These are phyloP conservation scores for Plebejus argus DNA, from an alignment of 2,888 invertebrate genomes.

Conservation along the genomic window DNA sequence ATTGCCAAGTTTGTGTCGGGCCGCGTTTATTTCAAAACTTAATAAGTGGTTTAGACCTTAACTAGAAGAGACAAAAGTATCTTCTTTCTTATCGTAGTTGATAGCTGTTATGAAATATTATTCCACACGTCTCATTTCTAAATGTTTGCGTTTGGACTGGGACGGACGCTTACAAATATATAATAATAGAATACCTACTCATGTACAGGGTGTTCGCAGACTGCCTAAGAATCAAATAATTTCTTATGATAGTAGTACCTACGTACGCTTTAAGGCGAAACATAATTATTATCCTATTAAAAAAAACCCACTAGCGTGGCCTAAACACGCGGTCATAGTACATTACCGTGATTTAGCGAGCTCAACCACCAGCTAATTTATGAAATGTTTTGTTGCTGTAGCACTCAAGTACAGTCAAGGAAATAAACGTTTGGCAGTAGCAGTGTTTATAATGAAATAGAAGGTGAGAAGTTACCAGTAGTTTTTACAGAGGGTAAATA, in stretches of 20 bases:
- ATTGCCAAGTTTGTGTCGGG: neutral
- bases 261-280: too few species aligned
- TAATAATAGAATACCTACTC: too few species aligned
- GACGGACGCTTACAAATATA: too few species aligned
- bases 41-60: slow-evolving; percentile 1
- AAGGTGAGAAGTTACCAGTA: too few species aligned
- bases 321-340: slow-evolving; percentile 10
- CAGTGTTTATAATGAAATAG: neutral
- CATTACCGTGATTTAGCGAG: slow-evolving; percentile 30
- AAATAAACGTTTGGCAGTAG: neutral
- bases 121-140: too few species aligned
- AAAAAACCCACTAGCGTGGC: neutral
- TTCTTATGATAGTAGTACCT: too few species aligned
- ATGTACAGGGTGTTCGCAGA: too few species aligned
- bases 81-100: neutral
- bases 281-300: neutral
- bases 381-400: slow-evolving; percentile 14
- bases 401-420: slow-evolving; percentile 2
- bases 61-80: neutral
- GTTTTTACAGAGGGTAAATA: too few species aligned
- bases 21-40: neutral
- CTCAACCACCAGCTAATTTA: slow-evolving; percentile 30
- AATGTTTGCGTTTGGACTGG: too few species aligned
- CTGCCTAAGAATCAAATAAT: too few species aligned
- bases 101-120: neutral